A percentile compares a stretch with the other conserved stretches of the same genome.
Conservation (phyloP, 2,113 vertebrate genomes). For the Halcyon malimbica region DNA sequence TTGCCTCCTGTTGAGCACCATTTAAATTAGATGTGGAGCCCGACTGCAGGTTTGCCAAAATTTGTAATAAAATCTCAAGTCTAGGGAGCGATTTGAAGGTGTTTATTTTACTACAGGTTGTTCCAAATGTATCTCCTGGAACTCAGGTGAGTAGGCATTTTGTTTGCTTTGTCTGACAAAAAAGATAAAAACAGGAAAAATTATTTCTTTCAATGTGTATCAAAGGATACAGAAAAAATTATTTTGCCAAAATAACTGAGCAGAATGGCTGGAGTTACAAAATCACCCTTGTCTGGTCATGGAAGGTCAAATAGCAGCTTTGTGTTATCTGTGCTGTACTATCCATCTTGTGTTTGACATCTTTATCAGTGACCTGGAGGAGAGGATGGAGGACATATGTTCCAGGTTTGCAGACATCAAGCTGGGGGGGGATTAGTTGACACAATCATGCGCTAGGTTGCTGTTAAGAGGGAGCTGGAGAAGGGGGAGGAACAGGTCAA, state of each 20-base stretch:
- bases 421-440: not conserved
- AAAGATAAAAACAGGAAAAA: not conserved
- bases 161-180: not conserved
- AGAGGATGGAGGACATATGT: not conserved
- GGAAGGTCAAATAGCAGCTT: not conserved
- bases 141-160: not conserved
- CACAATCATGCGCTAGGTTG: not conserved
- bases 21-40: not conserved
- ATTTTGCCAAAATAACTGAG: not conserved
- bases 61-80: not conserved
- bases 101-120: not conserved
- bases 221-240: not conserved
- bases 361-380: not conserved
- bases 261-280: not conserved
- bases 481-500: fast-evolving
- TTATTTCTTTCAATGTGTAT: not conserved
- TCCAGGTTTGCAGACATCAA: not conserved
- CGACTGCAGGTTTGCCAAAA: not conserved
- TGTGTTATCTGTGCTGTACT: not conserved
- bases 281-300: not conserved
- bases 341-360: not conserved
- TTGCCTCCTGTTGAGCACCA: not conserved
- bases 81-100: not conserved
- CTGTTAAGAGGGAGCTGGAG: not conserved
- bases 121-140: not conserved